Conservation (phyloP, 2,113 vertebrate species). For the Lamprotornis superbus region DNA sequence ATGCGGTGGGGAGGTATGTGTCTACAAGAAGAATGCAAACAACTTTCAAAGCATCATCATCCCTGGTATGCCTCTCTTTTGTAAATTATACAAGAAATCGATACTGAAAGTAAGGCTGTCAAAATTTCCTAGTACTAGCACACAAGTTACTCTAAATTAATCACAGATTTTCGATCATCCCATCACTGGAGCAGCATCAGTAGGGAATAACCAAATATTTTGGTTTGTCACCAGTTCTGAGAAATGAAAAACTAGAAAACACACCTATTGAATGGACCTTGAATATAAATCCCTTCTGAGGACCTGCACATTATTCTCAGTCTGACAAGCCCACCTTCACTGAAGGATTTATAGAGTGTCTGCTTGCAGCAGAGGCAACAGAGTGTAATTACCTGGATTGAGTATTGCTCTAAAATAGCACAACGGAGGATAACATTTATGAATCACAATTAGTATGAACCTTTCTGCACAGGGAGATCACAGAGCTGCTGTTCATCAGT, state of each 20-base stretch:
- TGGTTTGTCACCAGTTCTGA: conserved; percentile 60
- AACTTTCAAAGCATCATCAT: conserved; percentile 15
- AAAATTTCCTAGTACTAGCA: conserved; percentile 57
- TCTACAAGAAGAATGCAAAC: background rate
- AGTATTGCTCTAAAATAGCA: conserved; percentile 56
- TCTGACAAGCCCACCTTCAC: conserved; percentile 54
- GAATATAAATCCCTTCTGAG: conserved; percentile 69
- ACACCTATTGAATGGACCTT: conserved; percentile 47
- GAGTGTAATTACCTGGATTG: conserved; percentile 63
- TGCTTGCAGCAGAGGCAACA: conserved; percentile 37
- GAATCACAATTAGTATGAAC: conserved; percentile 63
- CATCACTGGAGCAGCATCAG: conserved; percentile 52
- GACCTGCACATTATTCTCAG: conserved; percentile 58
- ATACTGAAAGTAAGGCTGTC: conserved; percentile 62
- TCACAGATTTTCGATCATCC: conserved; percentile 71
- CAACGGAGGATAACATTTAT: conserved; percentile 47
- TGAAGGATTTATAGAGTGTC: conserved; percentile 68
- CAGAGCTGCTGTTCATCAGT: background rate
- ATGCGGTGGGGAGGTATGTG: accelerated
- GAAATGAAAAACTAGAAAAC: conserved; percentile 67
- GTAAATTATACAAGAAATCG: conserved; percentile 62
- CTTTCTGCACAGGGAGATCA: background rate
- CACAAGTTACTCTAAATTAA: conserved; percentile 66
- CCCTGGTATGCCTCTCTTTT: background rate
- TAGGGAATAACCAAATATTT: conserved; percentile 70